Base-by-base conservation (phyloP, 2,797 vertebrate genomes). In the Rhinatrema bivittatum region DNA sequence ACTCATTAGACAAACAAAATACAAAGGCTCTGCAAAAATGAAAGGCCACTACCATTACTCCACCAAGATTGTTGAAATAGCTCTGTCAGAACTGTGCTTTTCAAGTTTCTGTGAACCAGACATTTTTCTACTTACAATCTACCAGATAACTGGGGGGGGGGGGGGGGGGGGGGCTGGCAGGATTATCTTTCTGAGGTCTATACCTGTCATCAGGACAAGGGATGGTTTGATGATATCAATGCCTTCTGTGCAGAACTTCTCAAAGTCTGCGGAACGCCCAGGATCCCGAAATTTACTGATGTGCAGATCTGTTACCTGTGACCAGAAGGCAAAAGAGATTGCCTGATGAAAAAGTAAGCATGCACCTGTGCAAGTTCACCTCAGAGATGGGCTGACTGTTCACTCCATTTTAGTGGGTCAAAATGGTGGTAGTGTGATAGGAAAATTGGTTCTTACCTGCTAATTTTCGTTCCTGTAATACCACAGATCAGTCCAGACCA, bases 281-380 rank as follows among this genome's bases (percentile, higher is more conserved):
- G 86, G 90, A 76, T 92, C 93, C 13, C 39, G 79, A 70, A 94
- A 99, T 36, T 74, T 90, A 72, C 95, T 98, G 50, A 99, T 88
- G 59, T 99, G 96, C 57, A 97, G 86, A 81, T 99, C 95, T 13
- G 96, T 95, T 38, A 98, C 88, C 96, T 99, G 51, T 29, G n/a
- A n/a, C n/a, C n/a, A 60, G 50, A 64, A 60, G 43, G 54, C n/a
- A 18, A 46, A 20, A 48, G 14, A 27, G 19, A 20, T 13, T 13
- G n/a, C n/a, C n/a, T n/a, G 11, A 32, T 1, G 10, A 14, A 14
- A 25, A 20, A 27, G 8, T 15, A 38, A 23, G n/a, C 17, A 14
- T 3, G 4, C n/a, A n/a, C n/a, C 9, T 32, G 52, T 21, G 35
- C 29, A 36, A 16, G 29, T 21, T 45, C 13, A 50, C 18, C 4